Conservation (phyloP, 2,113 vertebrate species). For the Eolophus roseicapilla region DNA sequence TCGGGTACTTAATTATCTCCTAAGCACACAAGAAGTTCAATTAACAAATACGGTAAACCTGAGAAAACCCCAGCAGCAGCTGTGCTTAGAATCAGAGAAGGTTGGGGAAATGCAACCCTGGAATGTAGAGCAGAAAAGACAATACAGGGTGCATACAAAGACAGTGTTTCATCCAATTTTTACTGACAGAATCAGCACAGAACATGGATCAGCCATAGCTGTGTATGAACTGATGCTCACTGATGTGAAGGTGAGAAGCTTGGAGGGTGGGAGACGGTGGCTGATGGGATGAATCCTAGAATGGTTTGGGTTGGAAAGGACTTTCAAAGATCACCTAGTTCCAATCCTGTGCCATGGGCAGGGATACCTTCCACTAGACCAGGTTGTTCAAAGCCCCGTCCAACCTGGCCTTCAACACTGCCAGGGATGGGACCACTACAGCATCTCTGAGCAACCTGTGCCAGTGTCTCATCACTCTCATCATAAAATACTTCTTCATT, state of each 20-base stretch:
- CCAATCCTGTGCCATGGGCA: background rate
- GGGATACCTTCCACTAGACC: background rate
- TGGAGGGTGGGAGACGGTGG: background rate
- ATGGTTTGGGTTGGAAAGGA: background rate
- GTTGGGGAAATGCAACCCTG: background rate
- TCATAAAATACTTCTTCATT: background rate
- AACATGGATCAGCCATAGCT: background rate
- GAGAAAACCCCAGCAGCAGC: background rate
- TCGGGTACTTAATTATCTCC: background rate
- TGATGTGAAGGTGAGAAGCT: background rate
- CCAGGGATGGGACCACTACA: background rate
- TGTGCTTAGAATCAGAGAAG: background rate
- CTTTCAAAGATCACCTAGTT: background rate
- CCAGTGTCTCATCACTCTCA: background rate
- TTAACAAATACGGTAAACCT: background rate
- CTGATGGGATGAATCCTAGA: background rate
- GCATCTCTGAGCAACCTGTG: background rate
- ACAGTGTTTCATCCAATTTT: background rate
- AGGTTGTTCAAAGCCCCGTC: background rate
- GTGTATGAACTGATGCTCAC: background rate
- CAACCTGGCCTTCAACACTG: background rate
- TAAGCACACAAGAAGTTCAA: background rate
- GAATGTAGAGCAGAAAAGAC: background rate
- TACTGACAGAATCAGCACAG: background rate
- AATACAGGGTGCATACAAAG: background rate